Percentiles rank a stretch among this genome's conserved stretches.
Evolutionary conservation across 2,113 vertebrate species (phyloP).

Genomic region (Gracilinanus agilis): DNA sequence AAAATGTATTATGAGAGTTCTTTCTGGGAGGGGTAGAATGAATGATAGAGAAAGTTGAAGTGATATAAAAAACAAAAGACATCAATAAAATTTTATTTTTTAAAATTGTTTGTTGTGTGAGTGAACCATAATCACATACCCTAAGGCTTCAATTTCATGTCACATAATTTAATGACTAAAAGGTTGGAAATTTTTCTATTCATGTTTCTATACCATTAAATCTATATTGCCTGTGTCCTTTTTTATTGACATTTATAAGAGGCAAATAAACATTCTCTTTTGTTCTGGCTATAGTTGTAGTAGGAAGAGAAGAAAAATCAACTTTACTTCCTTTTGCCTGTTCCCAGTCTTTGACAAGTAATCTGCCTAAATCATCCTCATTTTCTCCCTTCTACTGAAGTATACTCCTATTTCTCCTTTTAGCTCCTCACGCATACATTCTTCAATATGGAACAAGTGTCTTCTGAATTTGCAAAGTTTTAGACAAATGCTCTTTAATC

Average conservation of each 20-base stretch:
- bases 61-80: background rate
- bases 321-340: background rate
- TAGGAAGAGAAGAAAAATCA: fast-evolving
- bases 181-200: background rate
- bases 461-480: background rate
- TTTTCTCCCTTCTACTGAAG: constrained; percentile 4
- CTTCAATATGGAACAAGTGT: background rate
- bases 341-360: background rate
- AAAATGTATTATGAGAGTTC: background rate
- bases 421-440: background rate
- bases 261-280: fast-evolving
- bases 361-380: background rate
- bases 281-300: fast-evolving
- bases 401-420: background rate
- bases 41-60: background rate
- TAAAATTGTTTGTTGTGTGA: background rate
- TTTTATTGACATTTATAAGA: background rate
- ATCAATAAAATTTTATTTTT: background rate
- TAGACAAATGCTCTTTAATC: background rate
- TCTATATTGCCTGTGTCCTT: fast-evolving
- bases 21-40: background rate
- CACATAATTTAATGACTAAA: background rate
- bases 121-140: background rate
- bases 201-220: background rate
- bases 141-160: constrained; percentile 4